Evolutionary conservation across 2,797 vertebrate genomes (phyloP).

Genomic region (Chrosomus eos): DNA sequence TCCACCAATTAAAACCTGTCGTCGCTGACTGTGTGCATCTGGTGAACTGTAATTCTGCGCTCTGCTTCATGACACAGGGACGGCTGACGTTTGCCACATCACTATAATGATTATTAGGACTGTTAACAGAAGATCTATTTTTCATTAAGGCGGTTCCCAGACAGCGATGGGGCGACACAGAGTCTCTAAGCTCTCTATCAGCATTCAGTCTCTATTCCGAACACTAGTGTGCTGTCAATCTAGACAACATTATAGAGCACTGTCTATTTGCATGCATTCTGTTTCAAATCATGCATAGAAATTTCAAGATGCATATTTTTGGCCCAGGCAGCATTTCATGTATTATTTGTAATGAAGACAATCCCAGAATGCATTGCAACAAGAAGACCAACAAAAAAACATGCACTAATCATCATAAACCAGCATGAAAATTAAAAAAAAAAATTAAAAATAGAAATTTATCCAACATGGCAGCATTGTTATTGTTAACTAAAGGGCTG

Average conservation of each 20-base stretch:
- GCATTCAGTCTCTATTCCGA: neutral
- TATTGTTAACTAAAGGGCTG: neutral
- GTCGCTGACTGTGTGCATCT: neutral
- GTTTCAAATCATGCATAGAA: neutral
- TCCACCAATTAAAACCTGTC: conserved; percentile 24
- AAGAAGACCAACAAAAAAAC: neutral
- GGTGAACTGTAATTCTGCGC: neutral
- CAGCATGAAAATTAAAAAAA: neutral
- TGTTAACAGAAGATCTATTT: conserved; percentile 12
- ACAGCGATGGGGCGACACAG: neutral
- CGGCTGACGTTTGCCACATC: neutral
- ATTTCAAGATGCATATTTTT: neutral
- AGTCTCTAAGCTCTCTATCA: neutral
- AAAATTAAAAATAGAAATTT: neutral
- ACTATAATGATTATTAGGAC: conserved; percentile 10
- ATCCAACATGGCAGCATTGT: neutral
- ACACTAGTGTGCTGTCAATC: neutral
- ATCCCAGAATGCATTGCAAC: conserved; percentile 1
- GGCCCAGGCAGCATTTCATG: neutral
- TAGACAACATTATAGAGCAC: neutral
- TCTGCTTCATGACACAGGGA: neutral
- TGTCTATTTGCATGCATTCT: neutral
- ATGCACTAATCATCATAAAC: neutral
- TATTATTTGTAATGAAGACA: neutral
- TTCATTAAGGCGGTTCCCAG: conserved; percentile 4